Percentiles rank a stretch among this genome's conserved stretches.
These are phyloP conservation scores for Unio pictorum DNA, from an alignment of 2,888 invertebrate species.

Conservation along the genomic window DNA sequence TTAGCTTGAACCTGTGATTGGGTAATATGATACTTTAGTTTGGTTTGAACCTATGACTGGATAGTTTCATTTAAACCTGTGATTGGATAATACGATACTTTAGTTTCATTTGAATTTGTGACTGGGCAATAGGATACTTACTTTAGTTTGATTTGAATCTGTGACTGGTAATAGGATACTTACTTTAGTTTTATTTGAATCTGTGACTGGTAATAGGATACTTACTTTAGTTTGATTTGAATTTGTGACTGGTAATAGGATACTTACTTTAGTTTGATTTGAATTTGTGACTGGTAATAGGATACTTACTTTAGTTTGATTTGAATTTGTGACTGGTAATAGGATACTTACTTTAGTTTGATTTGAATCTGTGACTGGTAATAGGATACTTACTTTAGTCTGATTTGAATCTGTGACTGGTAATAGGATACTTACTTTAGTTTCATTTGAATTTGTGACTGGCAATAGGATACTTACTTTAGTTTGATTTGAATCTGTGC, in stretches of 20 bases:
- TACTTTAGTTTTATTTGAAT: too few relatives aligned
- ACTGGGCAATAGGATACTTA: too few relatives aligned
- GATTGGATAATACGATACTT: conserved; percentile 70
- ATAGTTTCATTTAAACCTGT: too few relatives aligned
- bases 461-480: conserved; percentile 71
- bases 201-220: conserved; percentile 6
- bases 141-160: conserved; percentile 69
- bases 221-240: conserved; percentile 86
- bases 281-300: conserved; percentile 72
- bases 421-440: conserved; percentile 65
- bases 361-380: too few relatives aligned
- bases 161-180: conserved; percentile 72
- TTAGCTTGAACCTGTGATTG: conserved; percentile 84
- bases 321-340: conserved; percentile 76
- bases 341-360: too few relatives aligned
- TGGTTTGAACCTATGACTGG: conserved; percentile 76
- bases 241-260: conserved; percentile 79
- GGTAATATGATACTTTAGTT: too few relatives aligned
- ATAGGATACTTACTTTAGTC: conserved; percentile 75
- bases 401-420: conserved; percentile 90
- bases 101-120: conserved; percentile 86
- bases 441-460: too few relatives aligned
- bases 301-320: too few relatives aligned
- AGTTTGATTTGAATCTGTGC: conserved; percentile 95
- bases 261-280: conserved; percentile 66